Evolutionary conservation across 2,888 invertebrate genomes (phyloP), one percentile per base, ranked within the genome.

Genomic region (Orchesella flavescens): DNA sequence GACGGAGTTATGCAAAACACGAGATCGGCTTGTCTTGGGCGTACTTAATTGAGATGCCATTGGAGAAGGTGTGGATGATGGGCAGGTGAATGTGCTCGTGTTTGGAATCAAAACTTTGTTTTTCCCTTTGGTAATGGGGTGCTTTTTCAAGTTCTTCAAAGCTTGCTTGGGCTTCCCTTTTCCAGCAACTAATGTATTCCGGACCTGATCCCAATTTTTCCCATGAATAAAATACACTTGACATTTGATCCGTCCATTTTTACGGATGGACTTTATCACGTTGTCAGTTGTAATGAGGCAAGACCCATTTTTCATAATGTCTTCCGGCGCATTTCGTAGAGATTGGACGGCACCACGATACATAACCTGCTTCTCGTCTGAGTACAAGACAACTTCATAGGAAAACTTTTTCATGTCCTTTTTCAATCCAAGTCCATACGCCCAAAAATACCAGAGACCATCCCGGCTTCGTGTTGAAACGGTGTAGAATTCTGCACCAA

Each of bases 381-480:
- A 66, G 43, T 34, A 74, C 5, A 84, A 23, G 1, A 79, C 19
- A 24, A 84, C 74, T 69, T 84, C 84, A 19, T 68, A 79, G 1
- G 84, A 84, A 44, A 63, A 84, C 49, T 84, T 84, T 53, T 61
- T 68, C n/a, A 79, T 43, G 15, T 84, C 84, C 44, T 74, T 66
- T 53, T 57, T 68, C 7, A 74, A 12, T 10, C 74, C 79, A 17
- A 84, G 24, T 19, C 69, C 55, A 57, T 77, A 84, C n/a, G 79
- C 34, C 84, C 84, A 84, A 34, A 84, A 84, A 24, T 79, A 74
- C 84, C 84, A 84, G n/a, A 55, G 23, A 13, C 78, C 78, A 21
- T 84, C 84, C 17, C 59, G 24, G 43, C 65, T 74, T 15, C 84
- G 46, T n/a, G 69, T 79, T 2, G 74, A 55, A 3, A 84, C 79